Evolutionary conservation across 1,140 invertebrate genomes (phyloP).

Genomic region (Philopotamus ludificatus): DNA sequence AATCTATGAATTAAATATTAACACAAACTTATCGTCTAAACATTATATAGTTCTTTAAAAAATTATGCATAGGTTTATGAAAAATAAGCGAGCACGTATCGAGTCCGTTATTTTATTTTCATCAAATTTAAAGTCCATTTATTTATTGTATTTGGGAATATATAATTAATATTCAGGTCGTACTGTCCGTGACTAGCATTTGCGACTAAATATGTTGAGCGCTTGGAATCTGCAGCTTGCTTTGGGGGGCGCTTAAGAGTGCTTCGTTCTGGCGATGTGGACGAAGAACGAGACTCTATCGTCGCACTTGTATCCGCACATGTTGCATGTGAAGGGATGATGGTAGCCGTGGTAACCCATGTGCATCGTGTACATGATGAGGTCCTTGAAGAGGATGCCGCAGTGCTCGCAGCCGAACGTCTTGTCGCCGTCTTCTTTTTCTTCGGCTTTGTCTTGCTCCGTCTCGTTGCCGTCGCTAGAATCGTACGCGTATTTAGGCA

Average conservation of each 20-base stretch:
- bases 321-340: constrained; percentile 92
- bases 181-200: constrained; percentile 6
- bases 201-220: too few species aligned
- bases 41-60: too few species aligned
- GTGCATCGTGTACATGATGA: constrained; percentile 90
- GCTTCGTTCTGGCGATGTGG: constrained; percentile 83
- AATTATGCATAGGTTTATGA: too few species aligned
- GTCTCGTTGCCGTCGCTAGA: constrained; percentile 31
- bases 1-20: too few species aligned
- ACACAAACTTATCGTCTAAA: too few species aligned
- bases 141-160: too few species aligned
- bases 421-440: constrained; percentile 56
- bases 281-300: constrained; percentile 89
- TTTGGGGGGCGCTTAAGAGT: constrained; percentile 57
- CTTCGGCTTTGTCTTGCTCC: constrained; percentile 37
- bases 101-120: too few species aligned
- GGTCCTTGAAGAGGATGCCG: constrained; percentile 86
- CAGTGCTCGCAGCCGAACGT: constrained; percentile 92
- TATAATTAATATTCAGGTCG: too few species aligned
- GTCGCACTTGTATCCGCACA: constrained; percentile 80
- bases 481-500: constrained; percentile 23
- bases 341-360: constrained; percentile 92
- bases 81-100: too few species aligned
- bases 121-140: too few species aligned
- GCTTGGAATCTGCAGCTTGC: not conserved